Percentiles rank a stretch among this genome's conserved stretches.
Conservation (phyloP, 2,888 invertebrate species). For the Hirtodrosophila alboralis region DNA sequence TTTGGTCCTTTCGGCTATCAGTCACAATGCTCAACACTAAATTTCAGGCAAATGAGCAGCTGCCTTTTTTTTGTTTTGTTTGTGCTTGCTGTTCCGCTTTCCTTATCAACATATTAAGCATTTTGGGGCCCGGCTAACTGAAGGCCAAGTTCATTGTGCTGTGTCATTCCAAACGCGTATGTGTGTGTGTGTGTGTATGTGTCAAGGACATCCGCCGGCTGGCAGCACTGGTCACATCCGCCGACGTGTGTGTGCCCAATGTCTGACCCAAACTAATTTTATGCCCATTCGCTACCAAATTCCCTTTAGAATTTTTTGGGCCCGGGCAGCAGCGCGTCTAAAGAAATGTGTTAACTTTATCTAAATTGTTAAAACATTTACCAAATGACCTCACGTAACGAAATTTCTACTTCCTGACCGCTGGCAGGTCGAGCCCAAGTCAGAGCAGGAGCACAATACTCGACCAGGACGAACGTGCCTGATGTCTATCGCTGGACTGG, state of each 20-base stretch:
- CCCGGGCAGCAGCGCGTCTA: conserved; percentile 24
- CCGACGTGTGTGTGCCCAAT: conserved; percentile 41
- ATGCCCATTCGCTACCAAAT: conserved; percentile 68
- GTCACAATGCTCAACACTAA: conserved; percentile 62
- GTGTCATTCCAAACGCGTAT: not conserved
- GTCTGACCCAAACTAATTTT: conserved; percentile 76
- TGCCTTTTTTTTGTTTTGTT: conserved; percentile 52
- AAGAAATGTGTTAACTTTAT: conserved; percentile 82
- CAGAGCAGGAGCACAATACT: not conserved
- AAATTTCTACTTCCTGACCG: conserved; percentile 41
- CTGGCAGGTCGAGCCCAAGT: conserved; percentile 1
- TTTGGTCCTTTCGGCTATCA: conserved; percentile 47
- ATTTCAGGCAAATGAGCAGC: conserved; percentile 63
- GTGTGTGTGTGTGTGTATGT: conserved; percentile 19
- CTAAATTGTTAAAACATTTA: conserved; percentile 82
- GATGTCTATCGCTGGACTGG: conserved; percentile 59
- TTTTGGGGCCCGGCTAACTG: conserved; percentile 29
- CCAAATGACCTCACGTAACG: conserved; percentile 81
- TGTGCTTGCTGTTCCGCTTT: conserved; percentile 30
- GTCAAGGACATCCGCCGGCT: conserved; percentile 64
- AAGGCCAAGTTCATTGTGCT: conserved; percentile 72
- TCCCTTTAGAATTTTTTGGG: conserved; percentile 54
- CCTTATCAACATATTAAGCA: conserved; percentile 67
- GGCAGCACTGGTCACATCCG: conserved; percentile 65
- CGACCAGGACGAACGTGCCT: conserved; percentile 18